These are phyloP conservation scores for Drosophila saltans DNA, from an alignment of 1,140 invertebrate genomes.

Conservation along the genomic window DNA sequence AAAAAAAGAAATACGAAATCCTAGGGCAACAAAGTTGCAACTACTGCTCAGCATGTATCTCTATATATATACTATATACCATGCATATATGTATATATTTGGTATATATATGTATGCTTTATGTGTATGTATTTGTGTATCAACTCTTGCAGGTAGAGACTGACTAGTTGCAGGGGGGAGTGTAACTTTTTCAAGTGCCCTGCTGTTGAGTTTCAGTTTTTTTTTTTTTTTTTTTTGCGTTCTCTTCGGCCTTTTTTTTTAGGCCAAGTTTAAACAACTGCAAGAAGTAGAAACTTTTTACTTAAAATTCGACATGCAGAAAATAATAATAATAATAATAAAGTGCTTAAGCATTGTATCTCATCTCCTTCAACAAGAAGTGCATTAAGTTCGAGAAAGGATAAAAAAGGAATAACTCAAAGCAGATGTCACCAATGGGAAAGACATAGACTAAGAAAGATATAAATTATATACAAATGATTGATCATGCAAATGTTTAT, in stretches of 20 bases:
- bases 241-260: constrained; percentile 21
- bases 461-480: background rate
- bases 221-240: constrained; percentile 12
- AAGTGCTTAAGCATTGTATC: constrained; percentile 42
- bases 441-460: background rate
- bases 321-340: constrained; percentile 60
- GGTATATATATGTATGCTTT: constrained; percentile 1
- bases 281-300: constrained; percentile 55
- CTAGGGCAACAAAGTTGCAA: constrained; percentile 63
- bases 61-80: constrained; percentile 36
- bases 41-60: constrained; percentile 44
- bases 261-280: constrained; percentile 57
- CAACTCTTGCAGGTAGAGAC: constrained; percentile 45
- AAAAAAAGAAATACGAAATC: constrained; percentile 42
- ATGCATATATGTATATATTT: constrained; percentile 20
- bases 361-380: background rate
- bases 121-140: constrained; percentile 22
- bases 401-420: constrained; percentile 4
- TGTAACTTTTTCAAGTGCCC: constrained; percentile 52
- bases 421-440: constrained; percentile 22
- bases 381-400: background rate
- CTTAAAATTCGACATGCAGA: constrained; percentile 56
- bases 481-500: background rate
- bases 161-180: background rate
- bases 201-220: constrained; percentile 31